A percentile compares a stretch with the other conserved stretches of the same genome.
Evolutionary conservation across 2,888 invertebrate genomes (phyloP).

Genomic region (Ornithoptera alexandrae): DNA sequence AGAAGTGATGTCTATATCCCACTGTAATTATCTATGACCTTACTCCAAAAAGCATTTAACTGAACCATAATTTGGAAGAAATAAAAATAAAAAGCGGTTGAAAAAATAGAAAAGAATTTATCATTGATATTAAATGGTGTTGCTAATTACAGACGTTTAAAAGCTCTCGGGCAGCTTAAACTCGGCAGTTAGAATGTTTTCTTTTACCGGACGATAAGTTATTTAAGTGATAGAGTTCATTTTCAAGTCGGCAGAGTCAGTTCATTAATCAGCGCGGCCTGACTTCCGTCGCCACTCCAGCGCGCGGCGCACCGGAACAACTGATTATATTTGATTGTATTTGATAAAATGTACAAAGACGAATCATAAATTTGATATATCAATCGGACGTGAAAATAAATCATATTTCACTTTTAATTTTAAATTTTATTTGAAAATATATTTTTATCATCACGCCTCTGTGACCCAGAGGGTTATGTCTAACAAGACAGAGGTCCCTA

Average conservation of each 20-base stretch:
- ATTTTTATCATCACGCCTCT: not conserved
- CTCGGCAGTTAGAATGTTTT: slow-evolving; percentile 62
- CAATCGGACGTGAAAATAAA: slow-evolving; percentile 62
- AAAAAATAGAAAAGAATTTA: not conserved
- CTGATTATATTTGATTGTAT: slow-evolving; percentile 76
- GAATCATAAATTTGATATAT: slow-evolving; percentile 61
- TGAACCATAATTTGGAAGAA: not conserved
- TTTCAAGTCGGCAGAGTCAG: slow-evolving; percentile 62
- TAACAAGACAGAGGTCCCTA: no score
- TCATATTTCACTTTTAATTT: slow-evolving; percentile 50
- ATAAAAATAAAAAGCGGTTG: not conserved
- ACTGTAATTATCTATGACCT: no score
- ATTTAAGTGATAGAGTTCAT: slow-evolving; percentile 71
- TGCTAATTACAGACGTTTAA: slow-evolving; percentile 32
- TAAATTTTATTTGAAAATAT: slow-evolving; percentile 3
- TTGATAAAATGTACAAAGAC: slow-evolving; percentile 74
- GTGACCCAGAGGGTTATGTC: not conserved
- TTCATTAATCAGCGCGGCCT: slow-evolving; percentile 72
- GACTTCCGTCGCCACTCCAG: slow-evolving; percentile 50
- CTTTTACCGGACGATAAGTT: slow-evolving; percentile 59
- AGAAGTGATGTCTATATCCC: no score
- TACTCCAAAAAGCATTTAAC: no score
- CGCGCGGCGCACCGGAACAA: slow-evolving; percentile 60
- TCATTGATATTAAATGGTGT: slow-evolving; percentile 8
- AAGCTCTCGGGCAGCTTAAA: slow-evolving; percentile 42